These are phyloP conservation scores for Micromys minutus DNA, from an alignment of 2,113 vertebrate genomes.

Conservation along the genomic window DNA sequence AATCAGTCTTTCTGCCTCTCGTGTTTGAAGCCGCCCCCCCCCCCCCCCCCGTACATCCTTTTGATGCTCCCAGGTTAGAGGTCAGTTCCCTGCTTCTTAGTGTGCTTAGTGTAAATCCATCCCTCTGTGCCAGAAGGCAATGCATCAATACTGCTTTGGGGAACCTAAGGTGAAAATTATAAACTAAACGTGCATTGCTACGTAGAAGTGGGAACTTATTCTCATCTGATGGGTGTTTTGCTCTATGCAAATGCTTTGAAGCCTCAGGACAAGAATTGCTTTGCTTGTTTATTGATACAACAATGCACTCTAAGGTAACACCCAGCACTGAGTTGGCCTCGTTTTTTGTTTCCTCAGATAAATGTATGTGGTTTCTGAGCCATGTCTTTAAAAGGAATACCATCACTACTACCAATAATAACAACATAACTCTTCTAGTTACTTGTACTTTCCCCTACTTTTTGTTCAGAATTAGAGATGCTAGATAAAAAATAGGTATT, in stretches of 20 bases:
- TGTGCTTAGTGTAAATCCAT: not conserved
- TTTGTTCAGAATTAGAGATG: not conserved
- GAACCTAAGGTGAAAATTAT: not conserved
- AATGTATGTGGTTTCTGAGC: conserved; percentile 3
- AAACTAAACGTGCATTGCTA: not conserved
- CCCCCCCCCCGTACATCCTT: too few relatives aligned
- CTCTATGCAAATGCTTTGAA: conserved; percentile 39
- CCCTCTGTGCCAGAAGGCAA: conserved; percentile 21
- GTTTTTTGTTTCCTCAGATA: conserved; percentile 40
- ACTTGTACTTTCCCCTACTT: not conserved
- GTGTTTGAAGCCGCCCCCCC: not conserved
- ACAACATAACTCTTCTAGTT: not conserved
- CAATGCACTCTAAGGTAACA: not conserved
- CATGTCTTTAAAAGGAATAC: not conserved
- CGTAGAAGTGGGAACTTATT: not conserved
- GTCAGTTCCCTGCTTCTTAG: not conserved
- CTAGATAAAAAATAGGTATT: too few relatives aligned
- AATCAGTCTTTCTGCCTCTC: not conserved
- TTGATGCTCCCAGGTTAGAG: not conserved
- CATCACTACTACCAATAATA: not conserved
- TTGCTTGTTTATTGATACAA: conserved; percentile 25
- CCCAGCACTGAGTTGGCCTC: not conserved
- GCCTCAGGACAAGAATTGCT: not conserved
- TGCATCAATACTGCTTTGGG: not conserved
- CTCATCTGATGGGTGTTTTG: not conserved